A percentile compares a stretch with the other conserved stretches of the same genome.
These are phyloP conservation scores for Puntigrus tetrazona DNA, from an alignment of 2,113 vertebrate species.

Conservation along the genomic window DNA sequence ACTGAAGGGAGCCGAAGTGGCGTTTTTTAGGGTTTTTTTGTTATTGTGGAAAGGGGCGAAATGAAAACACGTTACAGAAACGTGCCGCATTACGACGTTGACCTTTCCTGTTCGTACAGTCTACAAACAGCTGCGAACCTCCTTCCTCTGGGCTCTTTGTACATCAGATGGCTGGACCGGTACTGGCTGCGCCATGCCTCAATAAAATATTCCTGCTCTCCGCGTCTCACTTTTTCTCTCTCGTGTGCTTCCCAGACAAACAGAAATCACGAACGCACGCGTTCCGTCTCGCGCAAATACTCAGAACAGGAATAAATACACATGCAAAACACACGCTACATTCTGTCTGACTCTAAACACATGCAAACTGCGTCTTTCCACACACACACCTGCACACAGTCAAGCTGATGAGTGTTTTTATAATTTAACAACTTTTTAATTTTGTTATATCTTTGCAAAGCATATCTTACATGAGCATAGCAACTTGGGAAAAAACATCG, in stretches of 20 bases:
- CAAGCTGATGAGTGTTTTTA: neutral
- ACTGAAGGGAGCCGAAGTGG: constrained; percentile 69
- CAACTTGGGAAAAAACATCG: neutral
- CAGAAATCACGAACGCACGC: constrained; percentile 58
- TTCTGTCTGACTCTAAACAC: constrained; percentile 39
- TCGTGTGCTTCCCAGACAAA: constrained; percentile 43
- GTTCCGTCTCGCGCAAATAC: constrained; percentile 62
- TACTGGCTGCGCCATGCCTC: constrained; percentile 72
- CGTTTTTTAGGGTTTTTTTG: too few species aligned
- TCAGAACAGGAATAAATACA: constrained; percentile 52
- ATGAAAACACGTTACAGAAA: constrained; percentile 74
- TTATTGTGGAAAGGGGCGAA: constrained; percentile 69
- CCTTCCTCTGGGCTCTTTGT: constrained; percentile 77
- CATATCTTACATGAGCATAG: too few species aligned
- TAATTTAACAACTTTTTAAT: neutral
- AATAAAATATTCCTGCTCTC: constrained; percentile 72
- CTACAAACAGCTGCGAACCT: constrained; percentile 80
- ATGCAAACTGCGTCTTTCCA: constrained; percentile 26
- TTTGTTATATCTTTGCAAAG: neutral
- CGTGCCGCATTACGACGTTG: constrained; percentile 74
- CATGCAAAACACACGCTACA: constrained; percentile 52
- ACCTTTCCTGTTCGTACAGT: constrained; percentile 77
- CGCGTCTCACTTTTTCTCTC: constrained; percentile 63
- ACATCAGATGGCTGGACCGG: constrained; percentile 72
- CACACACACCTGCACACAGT: constrained; percentile 29